Evolutionary conservation across 30 jellyfish, hydroid and myxozoan species (phyloP).

Genomic region (Catostylus mosaicus): DNA sequence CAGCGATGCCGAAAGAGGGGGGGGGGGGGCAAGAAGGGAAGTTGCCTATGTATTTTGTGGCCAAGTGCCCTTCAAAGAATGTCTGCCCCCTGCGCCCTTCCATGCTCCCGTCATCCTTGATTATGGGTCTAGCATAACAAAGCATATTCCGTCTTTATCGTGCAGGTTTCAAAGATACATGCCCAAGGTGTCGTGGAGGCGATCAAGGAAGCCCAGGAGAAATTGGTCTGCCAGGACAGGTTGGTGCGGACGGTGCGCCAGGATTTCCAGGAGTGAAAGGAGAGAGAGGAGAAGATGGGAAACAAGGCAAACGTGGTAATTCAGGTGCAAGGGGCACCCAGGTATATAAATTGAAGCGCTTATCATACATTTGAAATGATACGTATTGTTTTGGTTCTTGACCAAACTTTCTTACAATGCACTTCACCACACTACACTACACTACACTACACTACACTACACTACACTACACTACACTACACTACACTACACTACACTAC

Average conservation of each 20-base stretch:
- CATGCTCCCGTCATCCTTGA: no score
- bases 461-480: neutral
- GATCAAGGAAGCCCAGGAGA: conserved; percentile 72
- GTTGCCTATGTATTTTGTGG: no score
- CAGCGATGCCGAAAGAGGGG: no score
- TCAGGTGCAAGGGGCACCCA: conserved; percentile 1
- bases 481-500: neutral
- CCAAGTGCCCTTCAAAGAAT: no score
- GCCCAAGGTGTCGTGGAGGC: conserved; percentile 65
- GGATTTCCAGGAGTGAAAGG: conserved; percentile 74
- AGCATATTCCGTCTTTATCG: no score
- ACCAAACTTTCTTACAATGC: no score
- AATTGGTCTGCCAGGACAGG: conserved; percentile 64
- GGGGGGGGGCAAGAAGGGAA: no score
- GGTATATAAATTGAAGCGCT: no score
- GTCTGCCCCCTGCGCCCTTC: no score
- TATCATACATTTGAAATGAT: no score
- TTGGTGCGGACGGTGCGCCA: conserved; percentile 72
- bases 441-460: neutral
- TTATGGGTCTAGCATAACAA: no score
- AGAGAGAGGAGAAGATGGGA: conserved; percentile 65
- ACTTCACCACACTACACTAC: neutral
- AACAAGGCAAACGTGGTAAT: conserved; percentile 49
- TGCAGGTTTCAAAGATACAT: conserved; percentile 36
- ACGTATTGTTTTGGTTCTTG: no score